Conservation (phyloP, 1,140 invertebrate species). For the Prorops nasuta region DNA sequence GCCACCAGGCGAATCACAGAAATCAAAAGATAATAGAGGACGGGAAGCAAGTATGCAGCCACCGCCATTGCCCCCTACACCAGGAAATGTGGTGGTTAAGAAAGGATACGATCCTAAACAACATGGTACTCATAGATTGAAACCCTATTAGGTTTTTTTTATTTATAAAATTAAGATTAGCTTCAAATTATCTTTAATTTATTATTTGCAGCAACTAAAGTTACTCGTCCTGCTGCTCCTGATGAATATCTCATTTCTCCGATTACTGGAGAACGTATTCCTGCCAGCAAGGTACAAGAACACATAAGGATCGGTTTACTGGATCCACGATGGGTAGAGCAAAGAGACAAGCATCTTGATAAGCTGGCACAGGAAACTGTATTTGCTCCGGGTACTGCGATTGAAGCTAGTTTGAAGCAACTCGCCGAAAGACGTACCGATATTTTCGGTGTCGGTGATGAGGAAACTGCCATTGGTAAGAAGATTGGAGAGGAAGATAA, state of each 20-base stretch:
- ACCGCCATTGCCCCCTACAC: conserved; percentile 79
- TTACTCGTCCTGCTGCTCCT: conserved; percentile 58
- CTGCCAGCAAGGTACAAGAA: conserved; percentile 94
- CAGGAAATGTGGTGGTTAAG: conserved; percentile 93
- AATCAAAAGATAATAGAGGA: conserved; percentile 52
- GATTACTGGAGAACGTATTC: conserved; percentile 96
- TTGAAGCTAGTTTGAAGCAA: conserved; percentile 93
- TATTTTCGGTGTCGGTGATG: conserved; percentile 98
- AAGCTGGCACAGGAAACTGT: conserved; percentile 84
- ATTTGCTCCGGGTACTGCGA: conserved; percentile 84
- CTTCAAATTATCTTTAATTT: conserved; percentile 1
- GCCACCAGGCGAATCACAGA: conserved; percentile 48
- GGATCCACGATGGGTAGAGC: conserved; percentile 98
- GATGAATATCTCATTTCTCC: conserved; percentile 97
- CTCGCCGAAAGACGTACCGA: conserved; percentile 98
- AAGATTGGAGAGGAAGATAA: conserved; percentile 97
- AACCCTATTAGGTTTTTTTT: not conserved
- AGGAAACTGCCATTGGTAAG: conserved; percentile 98
- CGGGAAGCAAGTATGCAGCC: conserved; percentile 58
- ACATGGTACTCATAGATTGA: conserved; percentile 41
- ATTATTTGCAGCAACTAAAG: conserved; percentile 55
- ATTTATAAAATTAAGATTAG: not conserved
- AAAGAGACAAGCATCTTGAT: conserved; percentile 87
- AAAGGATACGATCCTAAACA: conserved; percentile 97
- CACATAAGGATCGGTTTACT: conserved; percentile 96